Conservation (phyloP, 2,888 invertebrate species). For the Aphrophora alni region DNA sequence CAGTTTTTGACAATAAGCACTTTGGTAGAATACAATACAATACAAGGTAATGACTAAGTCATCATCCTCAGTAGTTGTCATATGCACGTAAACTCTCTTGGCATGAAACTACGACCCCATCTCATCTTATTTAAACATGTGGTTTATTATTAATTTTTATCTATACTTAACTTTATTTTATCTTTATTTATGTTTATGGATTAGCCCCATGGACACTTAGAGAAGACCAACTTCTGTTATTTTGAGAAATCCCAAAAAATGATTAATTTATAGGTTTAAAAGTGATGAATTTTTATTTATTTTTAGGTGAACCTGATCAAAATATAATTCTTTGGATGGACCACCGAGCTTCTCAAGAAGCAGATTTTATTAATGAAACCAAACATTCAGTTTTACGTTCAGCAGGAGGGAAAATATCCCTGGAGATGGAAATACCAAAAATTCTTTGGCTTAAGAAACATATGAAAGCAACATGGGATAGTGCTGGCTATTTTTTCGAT, state of each 20-base stretch:
- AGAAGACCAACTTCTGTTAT: too few species aligned
- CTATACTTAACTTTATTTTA: background rate
- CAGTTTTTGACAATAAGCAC: too few species aligned
- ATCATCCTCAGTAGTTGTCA: too few species aligned
- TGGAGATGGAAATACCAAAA: conserved; percentile 98
- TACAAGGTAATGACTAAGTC: too few species aligned
- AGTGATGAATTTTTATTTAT: background rate
- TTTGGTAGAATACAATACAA: too few species aligned
- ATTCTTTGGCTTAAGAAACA: conserved; percentile 88
- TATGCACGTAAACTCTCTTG: too few species aligned
- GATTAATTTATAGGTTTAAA: too few species aligned
- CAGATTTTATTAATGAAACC: conserved; percentile 77
- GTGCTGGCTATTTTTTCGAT: conserved; percentile 82
- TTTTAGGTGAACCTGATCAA: conserved; percentile 69
- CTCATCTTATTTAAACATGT: background rate
- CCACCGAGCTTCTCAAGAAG: conserved; percentile 82
- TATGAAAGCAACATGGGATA: conserved; percentile 67
- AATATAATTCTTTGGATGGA: conserved; percentile 95
- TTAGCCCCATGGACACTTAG: too few species aligned
- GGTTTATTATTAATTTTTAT: background rate
- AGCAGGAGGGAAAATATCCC: conserved; percentile 90
- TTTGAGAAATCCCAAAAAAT: too few species aligned
- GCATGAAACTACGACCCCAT: background rate
- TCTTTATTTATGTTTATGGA: too few species aligned
- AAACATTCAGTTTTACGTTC: conserved; percentile 79